Evolutionary conservation across 1,140 invertebrate species (phyloP).

Genomic region (Drosophila kepulauana): DNA sequence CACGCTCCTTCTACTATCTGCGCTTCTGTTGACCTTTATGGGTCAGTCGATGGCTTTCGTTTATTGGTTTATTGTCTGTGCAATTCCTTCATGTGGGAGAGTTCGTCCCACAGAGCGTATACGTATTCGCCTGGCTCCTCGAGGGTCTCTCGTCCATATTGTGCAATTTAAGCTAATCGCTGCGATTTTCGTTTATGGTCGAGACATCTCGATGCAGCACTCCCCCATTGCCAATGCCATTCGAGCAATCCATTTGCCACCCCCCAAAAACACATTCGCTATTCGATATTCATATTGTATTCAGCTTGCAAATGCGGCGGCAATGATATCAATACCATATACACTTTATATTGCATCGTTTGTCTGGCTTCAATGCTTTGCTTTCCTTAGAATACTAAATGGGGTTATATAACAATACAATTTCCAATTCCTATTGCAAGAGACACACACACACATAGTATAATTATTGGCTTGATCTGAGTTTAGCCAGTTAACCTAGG

Average conservation of each 20-base stretch:
- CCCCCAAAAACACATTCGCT: conserved; percentile 12
- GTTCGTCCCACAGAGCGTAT: conserved; percentile 9
- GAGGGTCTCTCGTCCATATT: conserved; percentile 61
- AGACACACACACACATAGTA: conserved; percentile 12
- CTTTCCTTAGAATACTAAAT: conserved; percentile 13
- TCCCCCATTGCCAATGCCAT: conserved; percentile 13
- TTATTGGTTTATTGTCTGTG: conserved; percentile 80
- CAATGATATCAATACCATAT: not conserved
- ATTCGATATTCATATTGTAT: conserved; percentile 33
- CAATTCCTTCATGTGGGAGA: conserved; percentile 31
- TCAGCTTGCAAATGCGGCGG: conserved; percentile 20
- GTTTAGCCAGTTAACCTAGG: conserved; percentile 3
- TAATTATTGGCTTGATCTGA: conserved; percentile 32
- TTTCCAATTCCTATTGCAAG: conserved; percentile 1
- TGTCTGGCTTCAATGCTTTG: conserved; percentile 5
- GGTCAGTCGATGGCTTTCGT: conserved; percentile 61
- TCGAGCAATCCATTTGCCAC: not conserved
- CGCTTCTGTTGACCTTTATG: conserved; percentile 48
- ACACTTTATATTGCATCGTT: conserved; percentile 17
- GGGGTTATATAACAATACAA: not conserved
- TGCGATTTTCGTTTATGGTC: conserved; percentile 70
- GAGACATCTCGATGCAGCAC: conserved; percentile 49
- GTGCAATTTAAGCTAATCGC: conserved; percentile 79
- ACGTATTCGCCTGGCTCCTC: conserved; percentile 29
- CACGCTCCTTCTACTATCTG: conserved; percentile 20